Conservation (phyloP, 2,888 invertebrate genomes). For the Xylocampa areola region DNA sequence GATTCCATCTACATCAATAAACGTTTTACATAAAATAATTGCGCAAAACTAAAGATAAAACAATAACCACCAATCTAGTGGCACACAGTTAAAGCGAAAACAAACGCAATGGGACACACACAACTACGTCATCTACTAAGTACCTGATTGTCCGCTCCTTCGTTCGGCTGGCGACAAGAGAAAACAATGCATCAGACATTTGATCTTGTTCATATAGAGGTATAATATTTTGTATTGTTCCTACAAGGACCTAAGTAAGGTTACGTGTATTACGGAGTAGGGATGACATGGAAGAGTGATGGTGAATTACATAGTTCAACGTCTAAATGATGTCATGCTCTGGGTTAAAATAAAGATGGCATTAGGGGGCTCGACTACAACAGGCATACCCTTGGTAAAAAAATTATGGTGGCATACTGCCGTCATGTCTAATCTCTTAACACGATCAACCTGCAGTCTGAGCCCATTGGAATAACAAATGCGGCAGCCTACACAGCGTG, state of each 20-base stretch:
- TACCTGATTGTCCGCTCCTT: constrained; percentile 88
- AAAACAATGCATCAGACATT: constrained; percentile 72
- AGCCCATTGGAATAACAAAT: constrained; percentile 41
- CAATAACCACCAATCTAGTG: constrained; percentile 34
- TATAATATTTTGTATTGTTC: constrained; percentile 49
- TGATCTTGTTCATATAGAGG: constrained; percentile 61
- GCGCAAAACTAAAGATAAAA: constrained; percentile 1
- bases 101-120: constrained; percentile 46
- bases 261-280: constrained; percentile 31
- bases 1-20: not conserved
- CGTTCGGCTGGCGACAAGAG: constrained; percentile 86
- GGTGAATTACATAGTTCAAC: not conserved
- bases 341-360: constrained; percentile 4
- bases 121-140: constrained; percentile 62
- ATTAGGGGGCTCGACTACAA: no score
- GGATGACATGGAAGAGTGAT: constrained; percentile 6
- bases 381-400: no score
- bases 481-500: not conserved
- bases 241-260: constrained; percentile 40
- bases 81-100: constrained; percentile 34
- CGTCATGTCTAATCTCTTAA: constrained; percentile 40
- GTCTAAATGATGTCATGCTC: no score
- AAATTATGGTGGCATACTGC: constrained; percentile 30
- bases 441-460: constrained; percentile 42
- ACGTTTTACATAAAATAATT: not conserved